Conservation (phyloP, 2,888 invertebrate genomes). For the Dusona sp. region DNA sequence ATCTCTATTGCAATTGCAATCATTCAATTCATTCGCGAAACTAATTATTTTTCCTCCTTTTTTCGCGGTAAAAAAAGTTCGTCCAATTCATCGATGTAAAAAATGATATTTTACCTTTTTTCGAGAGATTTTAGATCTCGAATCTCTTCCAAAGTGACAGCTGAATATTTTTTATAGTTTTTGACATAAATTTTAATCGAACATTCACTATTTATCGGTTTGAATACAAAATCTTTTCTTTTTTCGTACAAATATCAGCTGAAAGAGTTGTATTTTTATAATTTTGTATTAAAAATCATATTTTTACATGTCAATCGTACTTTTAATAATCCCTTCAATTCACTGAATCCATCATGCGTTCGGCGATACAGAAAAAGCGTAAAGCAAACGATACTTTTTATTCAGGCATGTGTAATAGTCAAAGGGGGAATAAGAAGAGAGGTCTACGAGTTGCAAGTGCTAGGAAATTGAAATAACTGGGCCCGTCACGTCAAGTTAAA, state of each 20-base stretch:
- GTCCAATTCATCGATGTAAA: background rate
- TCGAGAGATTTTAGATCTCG: background rate
- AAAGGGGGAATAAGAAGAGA: background rate
- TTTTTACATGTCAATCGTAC: background rate
- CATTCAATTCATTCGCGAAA: background rate
- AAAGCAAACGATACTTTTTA: background rate
- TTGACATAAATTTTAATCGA: background rate
- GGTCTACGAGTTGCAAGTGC: conserved; percentile 9
- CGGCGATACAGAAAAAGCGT: background rate
- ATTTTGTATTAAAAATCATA: background rate
- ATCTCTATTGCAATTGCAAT: background rate
- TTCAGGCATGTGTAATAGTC: background rate
- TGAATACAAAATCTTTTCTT: background rate
- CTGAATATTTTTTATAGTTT: background rate
- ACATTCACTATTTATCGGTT: background rate
- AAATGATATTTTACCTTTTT: background rate
- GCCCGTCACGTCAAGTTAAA: conserved; percentile 34
- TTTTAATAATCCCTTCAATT: background rate
- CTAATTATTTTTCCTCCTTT: background rate
- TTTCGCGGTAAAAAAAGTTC: background rate
- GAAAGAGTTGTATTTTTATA: background rate
- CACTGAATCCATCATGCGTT: background rate
- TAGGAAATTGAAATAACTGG: background rate
- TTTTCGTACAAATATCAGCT: background rate
- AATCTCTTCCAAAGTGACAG: background rate